Evolutionary conservation across 2,113 vertebrate genomes (phyloP).

Genomic region (Geococcyx californianus): DNA sequence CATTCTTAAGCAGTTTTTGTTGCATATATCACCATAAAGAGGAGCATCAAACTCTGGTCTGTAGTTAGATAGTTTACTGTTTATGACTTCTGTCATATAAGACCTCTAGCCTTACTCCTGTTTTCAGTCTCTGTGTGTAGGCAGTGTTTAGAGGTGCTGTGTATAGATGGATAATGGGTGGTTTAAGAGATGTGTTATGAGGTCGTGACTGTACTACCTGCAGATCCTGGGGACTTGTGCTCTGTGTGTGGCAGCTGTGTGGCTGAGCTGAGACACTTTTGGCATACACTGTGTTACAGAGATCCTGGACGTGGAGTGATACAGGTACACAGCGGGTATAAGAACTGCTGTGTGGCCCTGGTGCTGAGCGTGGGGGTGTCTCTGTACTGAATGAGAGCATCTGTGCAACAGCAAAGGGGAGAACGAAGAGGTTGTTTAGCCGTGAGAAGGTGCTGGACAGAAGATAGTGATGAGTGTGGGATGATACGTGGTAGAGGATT

Average conservation of each 20-base stretch:
- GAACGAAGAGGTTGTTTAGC: not conserved
- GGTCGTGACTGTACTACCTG: not conserved
- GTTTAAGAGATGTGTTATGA: not conserved
- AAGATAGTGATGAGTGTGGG: not conserved
- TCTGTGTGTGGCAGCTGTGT: not conserved
- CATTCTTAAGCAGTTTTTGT: not conserved
- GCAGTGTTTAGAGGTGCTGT: not conserved
- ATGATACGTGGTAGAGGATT: accelerated
- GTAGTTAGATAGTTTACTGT: not conserved
- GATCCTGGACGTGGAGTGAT: not conserved
- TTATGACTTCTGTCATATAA: not conserved
- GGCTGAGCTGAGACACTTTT: not conserved
- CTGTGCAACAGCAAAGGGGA: not conserved
- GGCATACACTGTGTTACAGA: not conserved
- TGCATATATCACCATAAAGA: not conserved
- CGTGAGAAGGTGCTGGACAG: not conserved
- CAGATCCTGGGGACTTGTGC: not conserved
- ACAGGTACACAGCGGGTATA: not conserved
- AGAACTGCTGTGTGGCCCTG: not conserved
- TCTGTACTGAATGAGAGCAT: not conserved
- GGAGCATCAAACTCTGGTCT: not conserved
- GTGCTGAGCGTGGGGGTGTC: not conserved
- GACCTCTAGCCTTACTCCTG: not conserved
- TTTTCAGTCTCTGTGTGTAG: not conserved
- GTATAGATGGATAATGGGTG: not conserved